A percentile compares a stretch with the other conserved stretches of the same genome.
Conservation (phyloP, 2,113 vertebrate species). For the Callaeas wilsoni region DNA sequence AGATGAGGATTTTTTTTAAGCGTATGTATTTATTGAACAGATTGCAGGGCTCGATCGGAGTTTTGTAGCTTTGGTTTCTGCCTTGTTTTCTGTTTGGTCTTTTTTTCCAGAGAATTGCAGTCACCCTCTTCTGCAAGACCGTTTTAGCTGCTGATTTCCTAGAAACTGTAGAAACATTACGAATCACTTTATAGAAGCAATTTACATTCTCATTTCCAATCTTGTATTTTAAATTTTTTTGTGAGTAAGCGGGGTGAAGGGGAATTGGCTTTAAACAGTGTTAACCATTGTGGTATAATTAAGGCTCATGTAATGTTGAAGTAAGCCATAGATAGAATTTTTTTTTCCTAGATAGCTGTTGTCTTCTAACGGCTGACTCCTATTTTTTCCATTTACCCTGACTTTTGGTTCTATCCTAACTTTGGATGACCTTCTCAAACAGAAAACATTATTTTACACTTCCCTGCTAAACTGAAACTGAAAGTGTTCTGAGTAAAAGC, state of each 20-base stretch:
- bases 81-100: neutral
- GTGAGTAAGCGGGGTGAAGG: neutral
- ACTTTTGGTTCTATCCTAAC: neutral
- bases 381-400: neutral
- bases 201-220: neutral
- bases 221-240: neutral
- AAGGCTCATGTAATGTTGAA: neutral
- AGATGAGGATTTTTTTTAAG: neutral
- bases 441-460: neutral
- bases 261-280: neutral
- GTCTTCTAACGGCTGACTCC: neutral
- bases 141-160: neutral
- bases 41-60: neutral
- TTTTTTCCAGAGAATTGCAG: neutral
- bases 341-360: neutral
- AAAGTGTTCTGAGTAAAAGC: neutral
- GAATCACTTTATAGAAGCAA: neutral
- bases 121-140: neutral
- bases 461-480: conserved; percentile 33
- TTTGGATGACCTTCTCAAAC: neutral
- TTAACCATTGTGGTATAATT: neutral
- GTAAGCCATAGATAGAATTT: neutral
- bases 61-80: neutral
- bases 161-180: neutral
- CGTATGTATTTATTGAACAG: neutral